Evolutionary conservation across 2,113 vertebrate genomes (phyloP), one percentile per base, ranked within the genome.

Genomic region (Pyrgilauda ruficollis): DNA sequence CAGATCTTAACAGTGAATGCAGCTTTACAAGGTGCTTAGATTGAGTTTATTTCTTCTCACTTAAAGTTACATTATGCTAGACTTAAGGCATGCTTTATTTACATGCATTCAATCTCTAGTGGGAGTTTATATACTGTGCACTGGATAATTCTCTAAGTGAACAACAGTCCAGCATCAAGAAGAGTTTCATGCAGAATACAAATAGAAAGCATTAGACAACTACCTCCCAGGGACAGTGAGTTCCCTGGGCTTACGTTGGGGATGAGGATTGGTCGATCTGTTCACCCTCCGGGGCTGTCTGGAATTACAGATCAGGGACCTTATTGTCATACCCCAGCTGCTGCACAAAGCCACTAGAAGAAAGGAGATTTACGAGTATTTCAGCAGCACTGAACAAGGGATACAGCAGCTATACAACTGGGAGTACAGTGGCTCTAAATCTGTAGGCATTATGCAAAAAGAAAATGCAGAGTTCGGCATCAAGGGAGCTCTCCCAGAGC

Each of bases 361-460:
- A 98, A 98, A 98, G 97, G 98, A 98, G 98, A 99, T 99, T 99
- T 98, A 98, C 93, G 98, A 98, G 98, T 96, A 97, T 98, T 99
- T 98, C 97, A 98, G 97, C 98, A 97, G 97, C 97, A 97, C 97
- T 97, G 97, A 98, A 98, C 98, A 98, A 95, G 94, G 97, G 98
- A 98, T 97, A 97, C 96, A 97, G 97, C 96, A 98, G 98, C 97
- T 97, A 93, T 96, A 97, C 98, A 98, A 97, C 97, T 96, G 98
- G 98, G 98, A 98, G 97, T 97, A 96, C 96, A 91, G 96, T 95
- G 96, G 95, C 96, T 98, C 96, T 97, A 97, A 98, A 98, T 97
- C 95, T 97, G 93, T 58, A 97, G 93, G 93, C 96, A 98, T 98
- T 97, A 98, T 98, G 97, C 97, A 97, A 98, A 98, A 97, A 97